A percentile compares a stretch with the other conserved stretches of the same genome.
Evolutionary conservation across 2,888 invertebrate genomes (phyloP).

Genomic region (Agonum fuliginosum): DNA sequence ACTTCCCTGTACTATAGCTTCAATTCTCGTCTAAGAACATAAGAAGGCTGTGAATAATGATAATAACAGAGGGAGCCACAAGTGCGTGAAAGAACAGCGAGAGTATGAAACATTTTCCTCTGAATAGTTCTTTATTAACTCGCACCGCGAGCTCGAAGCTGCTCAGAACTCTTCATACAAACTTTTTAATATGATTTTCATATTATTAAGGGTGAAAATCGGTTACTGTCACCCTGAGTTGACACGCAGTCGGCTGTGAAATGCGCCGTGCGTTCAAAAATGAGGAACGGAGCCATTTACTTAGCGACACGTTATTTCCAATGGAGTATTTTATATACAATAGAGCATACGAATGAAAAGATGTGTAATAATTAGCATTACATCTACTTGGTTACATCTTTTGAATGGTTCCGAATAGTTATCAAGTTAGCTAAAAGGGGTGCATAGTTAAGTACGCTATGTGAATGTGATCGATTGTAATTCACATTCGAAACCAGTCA

Average conservation of each 20-base stretch:
- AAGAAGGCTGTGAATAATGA: slow-evolving; percentile 48
- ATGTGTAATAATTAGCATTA: too few relatives aligned
- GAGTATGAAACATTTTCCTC: slow-evolving; percentile 36
- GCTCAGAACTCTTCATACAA: slow-evolving; percentile 45
- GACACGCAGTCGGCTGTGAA: slow-evolving; percentile 33
- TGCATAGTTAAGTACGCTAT: too few relatives aligned
- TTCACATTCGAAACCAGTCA: too few relatives aligned
- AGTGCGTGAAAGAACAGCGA: slow-evolving; percentile 50
- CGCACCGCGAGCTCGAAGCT: slow-evolving; percentile 2
- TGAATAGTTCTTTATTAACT: slow-evolving; percentile 58
- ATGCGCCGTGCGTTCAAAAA: slow-evolving; percentile 10
- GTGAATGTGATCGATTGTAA: too few relatives aligned
- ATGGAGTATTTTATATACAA: too few relatives aligned
- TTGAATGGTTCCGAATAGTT: too few relatives aligned
- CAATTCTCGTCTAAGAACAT: not conserved
- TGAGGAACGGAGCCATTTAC: not conserved
- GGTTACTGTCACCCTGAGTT: slow-evolving; percentile 34
- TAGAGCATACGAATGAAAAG: too few relatives aligned
- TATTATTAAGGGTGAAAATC: slow-evolving; percentile 56
- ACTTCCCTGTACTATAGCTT: not conserved
- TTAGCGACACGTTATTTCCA: too few relatives aligned
- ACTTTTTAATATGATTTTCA: slow-evolving; percentile 57
- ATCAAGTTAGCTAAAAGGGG: too few relatives aligned
- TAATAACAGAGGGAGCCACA: slow-evolving; percentile 50
- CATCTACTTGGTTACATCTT: too few relatives aligned